Evolutionary conservation across 2,888 invertebrate species (phyloP), one percentile per base, ranked within the genome.

Genomic region (Chymomyza caudatula): DNA sequence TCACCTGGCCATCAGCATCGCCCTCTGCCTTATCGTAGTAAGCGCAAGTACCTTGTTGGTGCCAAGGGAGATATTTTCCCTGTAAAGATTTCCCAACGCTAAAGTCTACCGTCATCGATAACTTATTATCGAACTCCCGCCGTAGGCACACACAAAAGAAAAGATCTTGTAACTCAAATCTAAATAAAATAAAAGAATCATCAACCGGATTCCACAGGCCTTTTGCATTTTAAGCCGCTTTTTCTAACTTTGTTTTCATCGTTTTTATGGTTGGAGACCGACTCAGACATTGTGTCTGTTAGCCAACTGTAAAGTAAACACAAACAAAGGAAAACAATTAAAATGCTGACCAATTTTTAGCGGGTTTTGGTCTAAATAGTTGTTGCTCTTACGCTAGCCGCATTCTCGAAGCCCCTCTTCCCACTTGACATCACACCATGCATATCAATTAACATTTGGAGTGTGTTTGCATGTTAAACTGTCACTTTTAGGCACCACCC

Each of bases 381-480:
- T 37, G 29, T 37, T 37, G 29, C 29, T 37, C 29, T 37, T 37
- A 11, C 11, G 29, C 11, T 37, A 11, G 29, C 29, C 29, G 29
- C 11, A 8, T 8, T 3, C 8, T 37, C 29, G 29, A 37, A 37
- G n/a, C n/a, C n/a, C 29, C 29, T 13, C 29, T 8, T 2, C 11
- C 11, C 29, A 37, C 29, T 11, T 11, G 11, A 37, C 47, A 56
- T 42, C 59, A 60, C 52, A 66, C 42, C 66, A 53, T 60, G 63
- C 72, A 71, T 71, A 74, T 76, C 79, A 80, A 80, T 80, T 80
- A 80, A 82, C 83, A 79, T 76, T 73, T 76, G 79, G 71, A 80
- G 79, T 79, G 83, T 74, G 69, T 80, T 80, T 80, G 63, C 79
- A 80, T 80, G 79, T 80, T 74, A 66, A 72, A 77, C 83, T 80